Base-by-base conservation (phyloP, 2,888 invertebrate genomes). In the Limnephilus auricula region DNA sequence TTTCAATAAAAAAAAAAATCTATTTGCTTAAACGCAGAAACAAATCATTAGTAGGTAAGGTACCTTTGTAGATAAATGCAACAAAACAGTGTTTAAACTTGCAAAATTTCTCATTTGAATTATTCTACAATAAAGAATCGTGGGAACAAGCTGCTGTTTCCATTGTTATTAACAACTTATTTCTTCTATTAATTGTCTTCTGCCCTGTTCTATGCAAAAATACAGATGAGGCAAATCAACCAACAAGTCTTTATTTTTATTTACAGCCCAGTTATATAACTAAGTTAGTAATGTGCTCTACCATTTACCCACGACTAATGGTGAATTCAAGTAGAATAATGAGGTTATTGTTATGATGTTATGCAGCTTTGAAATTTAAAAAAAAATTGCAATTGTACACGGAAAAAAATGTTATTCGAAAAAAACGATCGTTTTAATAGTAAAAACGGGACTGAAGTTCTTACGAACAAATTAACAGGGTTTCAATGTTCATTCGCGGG, bases 21-120 rank as follows among this genome's bases (percentile, higher is more conserved):
- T 25, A 65, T 65, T 25, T 25, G 25, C 65, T 25, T 25, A 65
- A 65, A 25, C n/a, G 9, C 25, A 25, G 2, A 25, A 25, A 9
- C 5, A 65, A 65, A n/a, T 65, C 25, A 65, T 65, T 65, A 25
- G 65, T 65, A n/a, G n/a, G n/a, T n/a, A n/a, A n/a, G n/a, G n/a
- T n/a, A 25, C 65, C 9, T 0, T 65, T 9, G n/a, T 65, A n/a
- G 65, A 65, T 25, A 65, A 65, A 65, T 65, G 9, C 65, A 25
- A 65, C 9, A 65, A 65, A 65, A 65, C 65, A 65, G 25, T 82
- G 34, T 18, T 82, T 9, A 82, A 82, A 15, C 32, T 34, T 18
- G 82, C 32, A 82, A 34, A 82, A 82, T 82, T 37, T 82, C 82
- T 82, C 82, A 32, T 82, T 25, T 32, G 34, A 82, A 82, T 32